Evolutionary conservation across 1,140 invertebrate genomes (phyloP).

Genomic region (Sycophila sp.): DNA sequence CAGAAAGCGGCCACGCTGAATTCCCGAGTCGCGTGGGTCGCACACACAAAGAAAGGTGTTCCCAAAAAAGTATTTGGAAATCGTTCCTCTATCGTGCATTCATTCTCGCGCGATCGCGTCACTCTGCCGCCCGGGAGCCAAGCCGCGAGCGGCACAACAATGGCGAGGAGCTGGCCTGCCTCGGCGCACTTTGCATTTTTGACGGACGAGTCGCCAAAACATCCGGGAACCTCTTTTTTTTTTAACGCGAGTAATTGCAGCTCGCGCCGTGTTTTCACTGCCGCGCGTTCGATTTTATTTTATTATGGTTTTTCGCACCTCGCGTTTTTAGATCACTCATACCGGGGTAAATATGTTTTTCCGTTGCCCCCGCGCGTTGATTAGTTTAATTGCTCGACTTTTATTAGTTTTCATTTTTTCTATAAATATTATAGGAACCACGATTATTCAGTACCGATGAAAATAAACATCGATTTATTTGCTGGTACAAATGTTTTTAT

Average conservation of each 20-base stretch:
- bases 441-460: too few species aligned
- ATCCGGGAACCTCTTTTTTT: slow-evolving; percentile 25
- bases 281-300: too few species aligned
- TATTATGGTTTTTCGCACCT: too few species aligned
- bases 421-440: too few species aligned
- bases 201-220: slow-evolving; percentile 24
- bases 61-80: slow-evolving; percentile 15
- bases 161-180: neutral
- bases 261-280: neutral
- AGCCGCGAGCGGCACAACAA: neutral
- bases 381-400: too few species aligned
- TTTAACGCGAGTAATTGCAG: neutral
- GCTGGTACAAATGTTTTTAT: too few species aligned
- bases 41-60: neutral
- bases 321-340: too few species aligned
- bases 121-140: neutral
- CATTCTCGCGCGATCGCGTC: slow-evolving; percentile 23
- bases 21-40: neutral
- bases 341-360: too few species aligned
- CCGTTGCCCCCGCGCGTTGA: too few species aligned
- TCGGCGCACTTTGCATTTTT: slow-evolving; percentile 2
- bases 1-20: neutral
- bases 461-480: too few species aligned
- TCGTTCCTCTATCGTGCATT: slow-evolving; percentile 5
- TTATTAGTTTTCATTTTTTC: too few species aligned